A percentile compares a stretch with the other conserved stretches of the same genome.
Conservation (phyloP, 1,140 invertebrate species). For the Atopsyche davidsoni region DNA sequence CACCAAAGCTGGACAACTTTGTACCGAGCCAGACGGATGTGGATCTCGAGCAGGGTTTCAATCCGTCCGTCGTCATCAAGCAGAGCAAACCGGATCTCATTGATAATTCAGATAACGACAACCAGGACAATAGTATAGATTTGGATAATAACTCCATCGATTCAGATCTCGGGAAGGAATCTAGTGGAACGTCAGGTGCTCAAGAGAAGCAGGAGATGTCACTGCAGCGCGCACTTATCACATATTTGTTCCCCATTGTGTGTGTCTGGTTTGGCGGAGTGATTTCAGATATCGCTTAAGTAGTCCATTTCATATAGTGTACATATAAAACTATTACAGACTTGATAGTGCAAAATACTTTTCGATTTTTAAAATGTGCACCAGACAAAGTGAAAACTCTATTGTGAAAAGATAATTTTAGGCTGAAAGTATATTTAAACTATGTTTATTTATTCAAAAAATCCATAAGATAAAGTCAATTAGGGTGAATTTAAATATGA, state of each 20-base stretch:
- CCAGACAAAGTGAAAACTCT: too few species aligned
- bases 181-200: conserved; percentile 31
- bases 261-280: conserved; percentile 78
- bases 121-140: conserved; percentile 20
- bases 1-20: conserved; percentile 16
- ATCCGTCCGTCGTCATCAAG: conserved; percentile 32
- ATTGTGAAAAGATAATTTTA: too few species aligned
- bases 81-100: conserved; percentile 33
- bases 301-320: too few species aligned
- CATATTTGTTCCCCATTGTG: conserved; percentile 72
- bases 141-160: conserved; percentile 24
- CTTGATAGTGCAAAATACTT: too few species aligned
- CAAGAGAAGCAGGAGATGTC: conserved; percentile 55
- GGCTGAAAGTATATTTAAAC: too few species aligned
- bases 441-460: too few species aligned
- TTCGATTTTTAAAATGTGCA: too few species aligned
- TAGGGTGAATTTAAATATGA: too few species aligned
- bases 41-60: conserved; percentile 30
- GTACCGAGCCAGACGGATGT: conserved; percentile 28
- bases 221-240: conserved; percentile 58
- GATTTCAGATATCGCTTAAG: conserved; percentile 73
- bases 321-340: too few species aligned
- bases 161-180: conserved; percentile 12
- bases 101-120: conserved; percentile 23
- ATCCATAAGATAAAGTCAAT: too few species aligned